These are phyloP conservation scores for Epistrophella euchroma DNA, from an alignment of 2,888 invertebrate species.

Conservation along the genomic window DNA sequence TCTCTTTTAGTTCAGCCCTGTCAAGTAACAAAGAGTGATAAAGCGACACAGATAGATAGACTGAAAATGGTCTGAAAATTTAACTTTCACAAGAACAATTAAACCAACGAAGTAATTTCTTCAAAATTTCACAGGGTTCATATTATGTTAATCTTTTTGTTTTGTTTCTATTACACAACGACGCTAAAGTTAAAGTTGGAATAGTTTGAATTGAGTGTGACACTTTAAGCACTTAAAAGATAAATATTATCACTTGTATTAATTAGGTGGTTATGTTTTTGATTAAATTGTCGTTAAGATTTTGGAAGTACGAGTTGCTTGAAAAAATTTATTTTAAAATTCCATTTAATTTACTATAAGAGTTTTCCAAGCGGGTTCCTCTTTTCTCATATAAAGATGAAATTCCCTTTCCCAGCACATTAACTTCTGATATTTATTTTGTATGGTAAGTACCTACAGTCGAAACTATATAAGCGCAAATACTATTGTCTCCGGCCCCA, in stretches of 20 bases:
- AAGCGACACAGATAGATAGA: not conserved
- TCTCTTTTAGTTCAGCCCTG: not conserved
- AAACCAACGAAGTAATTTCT: constrained; percentile 17
- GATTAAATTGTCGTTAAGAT: too few relatives aligned
- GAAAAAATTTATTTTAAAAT: too few relatives aligned
- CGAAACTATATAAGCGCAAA: too few relatives aligned
- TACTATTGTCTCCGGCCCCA: too few relatives aligned
- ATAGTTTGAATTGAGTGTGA: not conserved
- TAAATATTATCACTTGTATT: not conserved
- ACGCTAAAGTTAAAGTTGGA: not conserved
- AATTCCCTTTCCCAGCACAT: too few relatives aligned
- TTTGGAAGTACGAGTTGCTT: too few relatives aligned
- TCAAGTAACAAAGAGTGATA: not conserved
- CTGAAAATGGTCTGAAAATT: not conserved
- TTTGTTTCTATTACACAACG: constrained; percentile 61
- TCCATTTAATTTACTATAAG: too few relatives aligned
- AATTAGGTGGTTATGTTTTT: not conserved
- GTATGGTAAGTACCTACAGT: too few relatives aligned
- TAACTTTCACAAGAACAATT: constrained; percentile 54
- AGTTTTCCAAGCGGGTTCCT: too few relatives aligned
- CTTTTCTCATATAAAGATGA: too few relatives aligned
- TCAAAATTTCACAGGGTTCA: constrained; percentile 10
- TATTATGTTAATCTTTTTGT: constrained; percentile 52
- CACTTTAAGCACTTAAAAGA: not conserved
- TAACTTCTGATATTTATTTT: too few relatives aligned